Percentiles rank a stretch among this genome's conserved stretches.
These are phyloP conservation scores for Lophius americanus DNA, from an alignment of 2,797 vertebrate species.

Conservation along the genomic window DNA sequence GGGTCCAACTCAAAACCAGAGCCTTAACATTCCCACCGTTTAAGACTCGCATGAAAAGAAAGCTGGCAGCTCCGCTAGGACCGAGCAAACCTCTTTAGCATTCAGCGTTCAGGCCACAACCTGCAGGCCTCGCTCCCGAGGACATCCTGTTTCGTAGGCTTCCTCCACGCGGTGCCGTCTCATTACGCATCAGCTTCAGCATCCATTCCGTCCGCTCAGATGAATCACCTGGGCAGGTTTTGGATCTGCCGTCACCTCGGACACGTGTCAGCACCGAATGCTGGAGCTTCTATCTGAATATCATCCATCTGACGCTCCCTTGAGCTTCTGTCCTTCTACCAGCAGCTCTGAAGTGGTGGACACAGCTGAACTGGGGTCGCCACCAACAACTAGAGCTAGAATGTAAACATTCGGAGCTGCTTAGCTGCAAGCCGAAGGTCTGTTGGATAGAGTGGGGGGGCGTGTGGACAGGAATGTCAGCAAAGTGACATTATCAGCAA, in stretches of 20 bases:
- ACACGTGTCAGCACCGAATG: constrained; percentile 29
- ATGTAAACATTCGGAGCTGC: constrained; percentile 60
- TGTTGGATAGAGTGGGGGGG: constrained; percentile 6
- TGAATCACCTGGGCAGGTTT: background rate
- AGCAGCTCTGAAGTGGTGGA: constrained; percentile 28
- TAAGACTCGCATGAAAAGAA: constrained; percentile 14
- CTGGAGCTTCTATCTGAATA: constrained; percentile 45
- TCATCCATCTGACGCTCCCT: constrained; percentile 30
- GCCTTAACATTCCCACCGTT: constrained; percentile 12
- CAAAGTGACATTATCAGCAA: constrained; percentile 44
- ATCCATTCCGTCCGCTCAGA: constrained; percentile 15
- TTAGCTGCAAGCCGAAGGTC: constrained; percentile 33
- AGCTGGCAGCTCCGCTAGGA: constrained; percentile 32
- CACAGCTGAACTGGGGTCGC: constrained; percentile 45
- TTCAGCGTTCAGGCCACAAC: constrained; percentile 55
- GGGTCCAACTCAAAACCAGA: background rate
- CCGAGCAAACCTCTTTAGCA: constrained; percentile 65
- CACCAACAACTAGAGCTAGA: constrained; percentile 47
- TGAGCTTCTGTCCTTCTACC: constrained; percentile 34
- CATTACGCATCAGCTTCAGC: constrained; percentile 33
- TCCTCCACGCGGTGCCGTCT: constrained; percentile 41
- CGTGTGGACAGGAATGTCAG: constrained; percentile 47
- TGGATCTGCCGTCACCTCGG: background rate
- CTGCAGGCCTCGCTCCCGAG: constrained; percentile 49
- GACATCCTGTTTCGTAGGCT: constrained; percentile 57